A percentile compares a stretch with the other conserved stretches of the same genome.
Evolutionary conservation across 1,140 invertebrate genomes (phyloP).

Genomic region (Nixonia krombeini): DNA sequence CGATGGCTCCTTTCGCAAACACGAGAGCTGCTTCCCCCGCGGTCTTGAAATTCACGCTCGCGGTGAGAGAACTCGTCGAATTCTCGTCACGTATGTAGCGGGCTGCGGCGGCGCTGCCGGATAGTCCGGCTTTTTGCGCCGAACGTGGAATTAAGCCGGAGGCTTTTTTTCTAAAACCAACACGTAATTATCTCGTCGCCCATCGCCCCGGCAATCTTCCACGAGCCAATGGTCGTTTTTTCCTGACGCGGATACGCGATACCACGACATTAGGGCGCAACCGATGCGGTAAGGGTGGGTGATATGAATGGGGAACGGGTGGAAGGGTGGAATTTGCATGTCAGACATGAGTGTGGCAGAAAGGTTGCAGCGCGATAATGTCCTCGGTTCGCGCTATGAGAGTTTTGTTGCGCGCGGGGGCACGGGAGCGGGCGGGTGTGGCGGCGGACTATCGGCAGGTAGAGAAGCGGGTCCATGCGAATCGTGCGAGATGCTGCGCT

Average conservation of each 20-base stretch:
- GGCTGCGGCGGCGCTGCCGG: slow-evolving; percentile 17
- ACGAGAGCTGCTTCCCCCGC: slow-evolving; percentile 6
- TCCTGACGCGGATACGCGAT: slow-evolving; percentile 8
- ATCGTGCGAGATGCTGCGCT: slow-evolving; percentile 37
- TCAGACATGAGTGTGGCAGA: slow-evolving; percentile 16
- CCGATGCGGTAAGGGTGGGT: too few species aligned
- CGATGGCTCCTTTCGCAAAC: slow-evolving; percentile 20
- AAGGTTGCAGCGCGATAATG: slow-evolving; percentile 52
- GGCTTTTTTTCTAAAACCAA: slow-evolving; percentile 72
- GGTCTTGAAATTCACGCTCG: slow-evolving; percentile 42
- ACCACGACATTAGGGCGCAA: slow-evolving; percentile 61
- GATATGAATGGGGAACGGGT: slow-evolving; percentile 66
- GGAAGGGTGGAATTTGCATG: slow-evolving; percentile 32
- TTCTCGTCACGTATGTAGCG: slow-evolving; percentile 50
- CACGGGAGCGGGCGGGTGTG: too few species aligned
- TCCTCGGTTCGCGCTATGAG: slow-evolving; percentile 58
- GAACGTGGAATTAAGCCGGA: slow-evolving; percentile 65
- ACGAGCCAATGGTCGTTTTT: slow-evolving; percentile 23
- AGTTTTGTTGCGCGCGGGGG: slow-evolving; percentile 15
- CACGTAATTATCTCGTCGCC: slow-evolving; percentile 70
- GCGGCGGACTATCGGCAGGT: slow-evolving; percentile 32
- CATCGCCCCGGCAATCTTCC: slow-evolving; percentile 62
- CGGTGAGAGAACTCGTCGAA: slow-evolving; percentile 42
- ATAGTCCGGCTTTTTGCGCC: slow-evolving; percentile 38
- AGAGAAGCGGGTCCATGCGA: slow-evolving; percentile 34